Evolutionary conservation across 2,113 vertebrate species (phyloP), one percentile per base, ranked within the genome.

Genomic region (Percopsis transmontana): DNA sequence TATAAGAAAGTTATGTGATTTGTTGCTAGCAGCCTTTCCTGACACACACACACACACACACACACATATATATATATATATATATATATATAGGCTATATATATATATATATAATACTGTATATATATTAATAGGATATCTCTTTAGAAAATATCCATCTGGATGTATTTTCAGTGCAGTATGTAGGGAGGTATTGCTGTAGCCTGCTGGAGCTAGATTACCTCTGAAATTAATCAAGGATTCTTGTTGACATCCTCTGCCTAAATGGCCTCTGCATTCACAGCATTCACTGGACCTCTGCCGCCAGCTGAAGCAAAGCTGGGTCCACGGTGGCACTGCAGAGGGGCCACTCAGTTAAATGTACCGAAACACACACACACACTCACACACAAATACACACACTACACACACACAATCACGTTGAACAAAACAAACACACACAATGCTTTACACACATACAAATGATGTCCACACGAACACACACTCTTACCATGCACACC

Each of bases 191-290:
- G 54, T 60, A 33, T 57, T 24, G 47, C 39, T 16, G 10, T 45
- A 53, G n/a, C n/a, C n/a, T 10, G 1, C 27, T 11, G 3, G 13
- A 55, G 52, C 60, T 4, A 52, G 11, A 45, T 19, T 75, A 66
- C 63, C 55, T 19, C 0, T 8, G 19, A 55, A 23, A 16, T 33
- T 69, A 24, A 50, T 58, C 62, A 62, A 51, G 23, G 56, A 50
- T 27, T 58, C 54, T 66, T 82, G 56, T 23, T 75, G 53, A 70
- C 50, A 62, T 59, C 64, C 60, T 65, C 24, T 38, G 51, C 55
- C 63, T 79, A 72, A 83, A 77, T 58, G 55, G 70, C 70, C 54
- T 45, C 64, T 56, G 33, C 66, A 70, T 75, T 66, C 52, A 11
- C n/a, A 55, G 62, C 74, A 27, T 76, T 33, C 8, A 33, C 27